Conservation (phyloP, 2,888 invertebrate genomes). For the Caenorhabditis sulstoni region DNA sequence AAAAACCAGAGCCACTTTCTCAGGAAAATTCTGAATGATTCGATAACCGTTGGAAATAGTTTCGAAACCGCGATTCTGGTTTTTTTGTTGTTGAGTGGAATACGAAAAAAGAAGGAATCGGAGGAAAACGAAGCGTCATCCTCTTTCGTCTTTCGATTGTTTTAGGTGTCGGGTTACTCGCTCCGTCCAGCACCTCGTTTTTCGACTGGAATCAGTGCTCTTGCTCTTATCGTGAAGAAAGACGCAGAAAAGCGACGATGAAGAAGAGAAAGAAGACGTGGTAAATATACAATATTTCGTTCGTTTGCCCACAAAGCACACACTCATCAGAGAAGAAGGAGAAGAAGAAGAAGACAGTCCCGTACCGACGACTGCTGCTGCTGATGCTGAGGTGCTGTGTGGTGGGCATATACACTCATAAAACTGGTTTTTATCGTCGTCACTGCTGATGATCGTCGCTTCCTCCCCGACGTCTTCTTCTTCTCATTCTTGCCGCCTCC, state of each 20-base stretch:
- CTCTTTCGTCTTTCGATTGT: slow-evolving; percentile 16
- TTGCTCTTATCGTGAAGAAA: neutral
- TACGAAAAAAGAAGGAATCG: no score
- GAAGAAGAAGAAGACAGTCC: slow-evolving; percentile 39
- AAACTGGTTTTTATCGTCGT: slow-evolving; percentile 57
- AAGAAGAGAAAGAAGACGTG: slow-evolving; percentile 14
- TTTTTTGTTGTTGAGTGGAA: no score
- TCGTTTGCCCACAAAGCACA: slow-evolving; percentile 51
- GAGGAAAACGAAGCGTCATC: neutral
- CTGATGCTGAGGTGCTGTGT: slow-evolving; percentile 48
- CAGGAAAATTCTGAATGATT: no score
- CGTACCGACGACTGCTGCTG: slow-evolving; percentile 44
- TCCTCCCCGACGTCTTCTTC: slow-evolving; percentile 30
- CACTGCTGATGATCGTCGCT: slow-evolving; percentile 53
- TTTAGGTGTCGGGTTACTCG: slow-evolving; percentile 38
- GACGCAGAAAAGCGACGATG: neutral
- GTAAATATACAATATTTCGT: slow-evolving; percentile 41
- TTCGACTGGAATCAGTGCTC: slow-evolving; percentile 17
- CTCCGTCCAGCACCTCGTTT: slow-evolving; percentile 18
- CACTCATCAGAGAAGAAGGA: slow-evolving; percentile 29
- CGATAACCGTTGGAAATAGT: no score
- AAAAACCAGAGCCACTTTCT: no score
- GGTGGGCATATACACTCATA: slow-evolving; percentile 38
- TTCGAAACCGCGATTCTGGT: no score
- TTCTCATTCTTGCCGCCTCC: slow-evolving; percentile 20